Evolutionary conservation across 1,140 invertebrate species (phyloP).

Genomic region (Maniola jurtina): DNA sequence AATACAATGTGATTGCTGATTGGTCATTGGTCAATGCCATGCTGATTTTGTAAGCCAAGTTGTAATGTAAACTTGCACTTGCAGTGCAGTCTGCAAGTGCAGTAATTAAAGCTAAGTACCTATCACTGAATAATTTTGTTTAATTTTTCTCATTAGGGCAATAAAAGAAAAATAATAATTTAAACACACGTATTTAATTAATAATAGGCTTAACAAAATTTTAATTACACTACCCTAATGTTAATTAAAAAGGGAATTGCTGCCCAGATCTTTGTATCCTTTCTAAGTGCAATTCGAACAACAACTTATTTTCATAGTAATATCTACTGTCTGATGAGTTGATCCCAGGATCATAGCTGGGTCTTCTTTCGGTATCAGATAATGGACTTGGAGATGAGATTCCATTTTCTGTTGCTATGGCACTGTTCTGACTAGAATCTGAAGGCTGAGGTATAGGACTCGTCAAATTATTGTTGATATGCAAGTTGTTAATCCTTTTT

Average conservation of each 20-base stretch:
- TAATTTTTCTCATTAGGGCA: neutral
- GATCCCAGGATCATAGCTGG: constrained; percentile 74
- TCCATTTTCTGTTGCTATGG: constrained; percentile 50
- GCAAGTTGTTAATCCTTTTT: constrained; percentile 89
- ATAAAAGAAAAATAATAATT: neutral
- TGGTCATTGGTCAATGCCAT: constrained; percentile 30
- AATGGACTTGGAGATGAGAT: constrained; percentile 56
- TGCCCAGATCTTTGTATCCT: constrained; percentile 76
- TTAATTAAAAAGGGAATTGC: constrained; percentile 67
- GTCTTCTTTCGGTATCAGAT: constrained; percentile 57
- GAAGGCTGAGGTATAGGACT: constrained; percentile 48
- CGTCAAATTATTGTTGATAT: constrained; percentile 81
- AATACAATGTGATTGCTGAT: constrained; percentile 32
- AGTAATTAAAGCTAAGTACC: too few relatives aligned
- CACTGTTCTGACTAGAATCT: constrained; percentile 61
- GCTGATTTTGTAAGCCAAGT: neutral
- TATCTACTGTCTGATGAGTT: constrained; percentile 70
- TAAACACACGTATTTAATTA: constrained; percentile 15
- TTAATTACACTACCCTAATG: constrained; percentile 46
- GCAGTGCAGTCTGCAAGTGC: neutral
- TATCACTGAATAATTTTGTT: neutral
- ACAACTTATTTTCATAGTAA: constrained; percentile 75
- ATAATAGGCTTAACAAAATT: constrained; percentile 35
- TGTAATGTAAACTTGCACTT: neutral
- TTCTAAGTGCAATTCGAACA: constrained; percentile 78